phyloP scores from a whole-genome alignment of 2,888 invertebrate genomes.

The Euplagia quadripunctaria region DNA sequence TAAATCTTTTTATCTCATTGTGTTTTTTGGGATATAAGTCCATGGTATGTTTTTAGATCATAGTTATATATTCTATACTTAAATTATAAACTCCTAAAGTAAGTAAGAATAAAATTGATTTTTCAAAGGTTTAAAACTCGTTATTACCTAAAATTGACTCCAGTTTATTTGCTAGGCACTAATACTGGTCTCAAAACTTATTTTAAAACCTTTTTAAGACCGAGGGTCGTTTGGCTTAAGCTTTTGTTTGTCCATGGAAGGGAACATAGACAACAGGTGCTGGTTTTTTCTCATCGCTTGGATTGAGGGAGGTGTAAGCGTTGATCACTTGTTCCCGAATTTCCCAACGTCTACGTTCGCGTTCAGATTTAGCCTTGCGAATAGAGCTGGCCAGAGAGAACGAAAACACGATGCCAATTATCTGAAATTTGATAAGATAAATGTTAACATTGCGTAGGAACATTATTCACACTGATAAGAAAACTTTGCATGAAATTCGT shows the following conservation, averaged over 20 bases:
- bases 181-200: constrained; percentile 14
- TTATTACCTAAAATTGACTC: constrained; percentile 15
- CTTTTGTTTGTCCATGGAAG: constrained; percentile 78
- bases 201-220: constrained; percentile 23
- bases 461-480: constrained; percentile 1
- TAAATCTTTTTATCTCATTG: neutral
- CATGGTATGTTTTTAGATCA: neutral
- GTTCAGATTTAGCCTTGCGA: constrained; percentile 91
- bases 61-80: neutral
- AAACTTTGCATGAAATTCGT: neutral
- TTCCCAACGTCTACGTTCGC: constrained; percentile 91
- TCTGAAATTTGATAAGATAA: constrained; percentile 81
- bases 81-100: constrained; percentile 10
- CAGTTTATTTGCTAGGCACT: constrained; percentile 9
- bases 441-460: neutral
- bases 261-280: constrained; percentile 83
- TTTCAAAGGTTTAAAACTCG: constrained; percentile 21
- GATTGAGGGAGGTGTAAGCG: constrained; percentile 80
- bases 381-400: constrained; percentile 96
- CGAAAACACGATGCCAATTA: constrained; percentile 95
- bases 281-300: constrained; percentile 68
- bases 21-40: neutral
- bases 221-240: constrained; percentile 56
- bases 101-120: constrained; percentile 11
- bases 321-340: constrained; percentile 88